These are phyloP conservation scores for Onychomys leucogaster DNA, from an alignment of 2,797 vertebrate genomes.

Conservation along the genomic window DNA sequence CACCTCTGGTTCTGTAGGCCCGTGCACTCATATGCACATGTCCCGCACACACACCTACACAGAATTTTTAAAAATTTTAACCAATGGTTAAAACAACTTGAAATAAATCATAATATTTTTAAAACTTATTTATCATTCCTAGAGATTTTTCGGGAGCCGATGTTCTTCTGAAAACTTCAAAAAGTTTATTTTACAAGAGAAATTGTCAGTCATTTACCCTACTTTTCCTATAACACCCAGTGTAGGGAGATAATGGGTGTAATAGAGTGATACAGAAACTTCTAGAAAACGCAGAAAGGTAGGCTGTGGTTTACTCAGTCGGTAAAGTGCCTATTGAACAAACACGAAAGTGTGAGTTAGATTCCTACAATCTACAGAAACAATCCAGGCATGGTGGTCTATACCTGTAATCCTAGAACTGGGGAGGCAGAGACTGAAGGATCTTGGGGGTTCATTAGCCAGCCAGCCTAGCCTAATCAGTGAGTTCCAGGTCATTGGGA, in stretches of 20 bases:
- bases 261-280: background rate
- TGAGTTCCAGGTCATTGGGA: background rate
- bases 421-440: background rate
- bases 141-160: background rate
- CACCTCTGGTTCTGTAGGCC: background rate
- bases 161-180: background rate
- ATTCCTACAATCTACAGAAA: background rate
- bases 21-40: no score
- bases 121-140: background rate
- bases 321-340: background rate
- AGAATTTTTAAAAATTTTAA: background rate
- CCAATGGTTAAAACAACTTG: background rate
- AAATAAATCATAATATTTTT: slow-evolving; percentile 3
- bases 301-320: background rate
- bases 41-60: no score
- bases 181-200: slow-evolving; percentile 15
- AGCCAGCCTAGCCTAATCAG: background rate
- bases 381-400: background rate
- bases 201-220: background rate
- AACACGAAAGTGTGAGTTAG: background rate
- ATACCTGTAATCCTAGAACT: background rate
- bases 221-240: background rate
- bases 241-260: background rate
- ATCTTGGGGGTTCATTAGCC: no score
- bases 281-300: background rate